Evolutionary conservation across 2,797 vertebrate genomes (phyloP), one percentile per base, ranked within the genome.

Genomic region (Gymnoscopelus microlampas): DNA sequence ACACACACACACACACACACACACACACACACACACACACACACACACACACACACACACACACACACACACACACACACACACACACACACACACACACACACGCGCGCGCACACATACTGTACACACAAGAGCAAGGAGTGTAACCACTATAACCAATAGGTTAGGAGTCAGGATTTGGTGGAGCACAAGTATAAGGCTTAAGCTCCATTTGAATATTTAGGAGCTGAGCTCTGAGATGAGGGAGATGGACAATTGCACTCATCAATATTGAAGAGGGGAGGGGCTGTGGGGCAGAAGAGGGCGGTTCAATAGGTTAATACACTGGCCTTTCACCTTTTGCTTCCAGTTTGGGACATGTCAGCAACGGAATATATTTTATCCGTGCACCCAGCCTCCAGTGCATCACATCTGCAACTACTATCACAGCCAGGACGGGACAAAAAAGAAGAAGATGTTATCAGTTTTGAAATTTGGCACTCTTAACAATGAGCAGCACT

Each of bases 281-380:
- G 76, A 78, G 79, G 81, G 77, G 86, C 71, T 76, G 79, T 12
- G 12, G 87, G 91, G 87, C 86, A 87, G 73, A 84, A 76, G 84
- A 70, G 90, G 86, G 82, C 91, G 87, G 88, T 89, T 94, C 93
- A 90, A 94, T 94, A 94, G 94, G 93, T 93, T 95, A 94, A 94
- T 93, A 91, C 92, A 90, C 87, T 93, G 93, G 89, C 93, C 93
- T 95, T 94, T 95, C 91, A 91, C 93, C 93, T 89, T 93, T 93
- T 93, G 91, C 94, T 94, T 94, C 85, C 86, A 76, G 91, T 93
- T 91, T 87, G 87, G 87, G 77, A 90, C 86, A 86, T 92, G 93
- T 93, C 94, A 94, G 91, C 92, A 93, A 64, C 91, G 77, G 90
- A 91, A 93, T 91, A 89, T 86, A 93, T 90, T 93, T 90, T 81